These are phyloP conservation scores for Drosophila neotestacea DNA, from an alignment of 2,888 invertebrate species.

Conservation along the genomic window DNA sequence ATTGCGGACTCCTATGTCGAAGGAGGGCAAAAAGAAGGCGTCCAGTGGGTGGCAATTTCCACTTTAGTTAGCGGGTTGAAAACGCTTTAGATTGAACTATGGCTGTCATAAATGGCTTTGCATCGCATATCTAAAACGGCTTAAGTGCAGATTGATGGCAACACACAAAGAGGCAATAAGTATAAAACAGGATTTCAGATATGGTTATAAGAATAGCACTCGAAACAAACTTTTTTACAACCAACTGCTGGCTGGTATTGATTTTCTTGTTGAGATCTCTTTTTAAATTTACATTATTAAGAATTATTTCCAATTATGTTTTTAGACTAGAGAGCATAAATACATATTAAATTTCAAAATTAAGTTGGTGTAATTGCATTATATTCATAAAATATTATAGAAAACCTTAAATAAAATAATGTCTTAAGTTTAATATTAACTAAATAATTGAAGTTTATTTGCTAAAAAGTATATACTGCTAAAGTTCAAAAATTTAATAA, in stretches of 20 bases:
- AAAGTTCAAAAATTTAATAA: no score
- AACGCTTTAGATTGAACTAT: constrained; percentile 75
- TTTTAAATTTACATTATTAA: background rate
- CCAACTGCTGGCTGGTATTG: background rate
- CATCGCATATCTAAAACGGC: constrained; percentile 71
- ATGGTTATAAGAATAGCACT: background rate
- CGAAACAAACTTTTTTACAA: background rate
- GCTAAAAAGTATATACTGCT: no score
- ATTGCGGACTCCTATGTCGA: background rate
- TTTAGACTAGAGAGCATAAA: no score
- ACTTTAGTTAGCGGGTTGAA: constrained; percentile 71
- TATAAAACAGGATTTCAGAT: constrained; percentile 1
- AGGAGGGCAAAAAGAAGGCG: background rate
- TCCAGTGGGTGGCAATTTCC: constrained; percentile 64
- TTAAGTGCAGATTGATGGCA: constrained; percentile 70
- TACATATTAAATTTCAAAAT: no score
- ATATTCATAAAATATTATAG: no score
- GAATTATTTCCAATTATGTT: background rate
- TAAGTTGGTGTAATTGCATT: no score
- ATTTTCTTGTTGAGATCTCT: background rate
- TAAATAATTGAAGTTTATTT: no score
- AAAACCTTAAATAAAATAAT: no score
- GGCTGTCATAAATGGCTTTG: constrained; percentile 74
- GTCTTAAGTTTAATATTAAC: no score
- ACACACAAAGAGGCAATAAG: constrained; percentile 39